Base-by-base conservation (phyloP, 92 coral and sea anemone species). In the Galaxea fascicularis region DNA sequence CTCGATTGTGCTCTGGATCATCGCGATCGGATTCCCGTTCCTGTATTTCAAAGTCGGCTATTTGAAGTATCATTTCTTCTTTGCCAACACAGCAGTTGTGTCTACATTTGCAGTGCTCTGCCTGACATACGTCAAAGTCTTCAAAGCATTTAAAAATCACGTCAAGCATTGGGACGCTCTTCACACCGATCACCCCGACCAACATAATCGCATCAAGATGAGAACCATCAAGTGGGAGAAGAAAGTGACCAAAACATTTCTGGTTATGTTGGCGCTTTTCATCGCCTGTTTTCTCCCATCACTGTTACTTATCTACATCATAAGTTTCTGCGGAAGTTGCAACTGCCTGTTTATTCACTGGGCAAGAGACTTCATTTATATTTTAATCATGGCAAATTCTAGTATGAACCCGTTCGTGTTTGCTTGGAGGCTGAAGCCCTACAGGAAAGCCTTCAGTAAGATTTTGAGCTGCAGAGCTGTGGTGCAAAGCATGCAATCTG, bases 21-120 rank as follows among this genome's bases (percentile, higher is more conserved):
- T 90, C 56, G 90, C 98, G 21, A 80, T 91, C n/a, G 70, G 83
- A 7, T 91, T 94, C 72, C 94, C 98, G 8, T 88, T 92, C 76
- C 86, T 95, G 20, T 95, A 95, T 65, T 92, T 95, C 85, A 46
- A 76, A 44, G 91, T 94, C 27, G 98, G 98, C 0, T 95, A 92
- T 80, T 74, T 94, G 27, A 92, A 89, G 22, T 95, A 95, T 73
- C 94, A 92, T n/a, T 95, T 95, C 54, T 94, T 95, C 64, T 95
- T 95, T 44, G 95, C 94, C 30, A 95, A 94, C 31, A 95, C 97
- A 12, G 95, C 94, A 5, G 98, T 95, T 0, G 85, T 94, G 44
- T 79, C 95, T 1, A 92, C 98, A 9, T 95, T 95, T 74, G 51
- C 70, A 24, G 94, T 93, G 39, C 79, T 93, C 25, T 77, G 86